phyloP scores from a whole-genome alignment of 2,888 invertebrate species.

The Acrocera orbiculus region DNA sequence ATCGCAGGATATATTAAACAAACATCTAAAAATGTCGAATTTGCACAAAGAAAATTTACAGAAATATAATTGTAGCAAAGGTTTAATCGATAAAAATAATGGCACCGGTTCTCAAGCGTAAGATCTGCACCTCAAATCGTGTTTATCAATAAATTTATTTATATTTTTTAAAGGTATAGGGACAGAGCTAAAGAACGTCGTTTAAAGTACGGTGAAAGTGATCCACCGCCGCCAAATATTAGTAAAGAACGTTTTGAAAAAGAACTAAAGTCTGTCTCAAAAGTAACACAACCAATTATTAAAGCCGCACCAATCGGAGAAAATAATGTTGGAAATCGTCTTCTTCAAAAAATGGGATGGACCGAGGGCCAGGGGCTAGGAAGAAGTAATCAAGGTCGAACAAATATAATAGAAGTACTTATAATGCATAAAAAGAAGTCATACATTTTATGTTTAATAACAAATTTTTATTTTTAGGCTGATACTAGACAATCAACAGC shows the following conservation, averaged over 20 bases:
- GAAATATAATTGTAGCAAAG: constrained; percentile 31
- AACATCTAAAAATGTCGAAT: constrained; percentile 85
- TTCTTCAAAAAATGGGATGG: constrained; percentile 99
- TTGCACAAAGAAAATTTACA: constrained; percentile 78
- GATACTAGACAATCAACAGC: constrained; percentile 47
- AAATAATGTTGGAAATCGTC: constrained; percentile 85
- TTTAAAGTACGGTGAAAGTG: constrained; percentile 80
- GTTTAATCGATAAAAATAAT: constrained; percentile 10
- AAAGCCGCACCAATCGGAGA: constrained; percentile 42
- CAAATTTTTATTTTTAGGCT: constrained; percentile 14
- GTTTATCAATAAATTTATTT: not conserved
- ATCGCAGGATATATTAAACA: constrained; percentile 67
- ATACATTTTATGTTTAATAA: not conserved
- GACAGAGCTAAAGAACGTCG: constrained; percentile 93
- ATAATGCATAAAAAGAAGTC: constrained; percentile 14
- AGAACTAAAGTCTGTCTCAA: constrained; percentile 31
- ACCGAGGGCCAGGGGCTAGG: constrained; percentile 92
- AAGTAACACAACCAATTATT: constrained; percentile 26
- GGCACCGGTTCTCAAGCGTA: constrained; percentile 8
- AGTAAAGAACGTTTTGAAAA: constrained; percentile 56
- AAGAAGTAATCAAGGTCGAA: constrained; percentile 78
- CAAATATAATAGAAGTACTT: constrained; percentile 87
- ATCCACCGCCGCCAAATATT: constrained; percentile 55
- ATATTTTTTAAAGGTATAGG: constrained; percentile 42
- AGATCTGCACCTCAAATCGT: not conserved